These are phyloP conservation scores for Silurus glanis DNA, from an alignment of 2,113 vertebrate species.

Conservation along the genomic window DNA sequence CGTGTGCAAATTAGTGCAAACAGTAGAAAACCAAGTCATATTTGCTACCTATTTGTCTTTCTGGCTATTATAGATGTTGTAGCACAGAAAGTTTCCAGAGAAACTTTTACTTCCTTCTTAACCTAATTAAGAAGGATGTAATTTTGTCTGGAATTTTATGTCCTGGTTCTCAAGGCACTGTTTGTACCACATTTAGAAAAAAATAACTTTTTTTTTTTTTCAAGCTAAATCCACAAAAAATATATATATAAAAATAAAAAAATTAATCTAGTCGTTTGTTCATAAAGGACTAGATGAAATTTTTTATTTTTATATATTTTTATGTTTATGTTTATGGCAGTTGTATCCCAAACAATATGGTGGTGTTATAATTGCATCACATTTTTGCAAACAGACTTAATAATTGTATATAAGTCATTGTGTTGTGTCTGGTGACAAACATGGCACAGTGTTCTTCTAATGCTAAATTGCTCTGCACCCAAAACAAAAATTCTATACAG, in stretches of 20 bases:
- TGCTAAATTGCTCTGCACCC: neutral
- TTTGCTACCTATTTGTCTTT: neutral
- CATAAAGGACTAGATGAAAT: no score
- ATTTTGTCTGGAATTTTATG: neutral
- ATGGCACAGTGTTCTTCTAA: neutral
- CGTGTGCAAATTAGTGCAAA: no score
- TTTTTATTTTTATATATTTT: no score
- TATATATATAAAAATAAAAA: neutral
- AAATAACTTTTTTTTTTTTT: no score
- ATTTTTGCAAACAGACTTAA: neutral
- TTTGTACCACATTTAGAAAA: neutral
- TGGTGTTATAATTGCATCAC: neutral
- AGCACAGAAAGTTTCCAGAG: neutral
- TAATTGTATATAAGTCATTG: neutral
- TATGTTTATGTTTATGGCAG: no score
- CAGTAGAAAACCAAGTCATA: no score
- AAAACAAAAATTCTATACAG: constrained; percentile 5
- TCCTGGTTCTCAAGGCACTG: neutral
- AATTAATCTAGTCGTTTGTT: neutral
- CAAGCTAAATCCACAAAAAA: no score
- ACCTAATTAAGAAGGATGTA: neutral
- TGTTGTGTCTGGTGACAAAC: neutral
- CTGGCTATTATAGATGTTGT: neutral
- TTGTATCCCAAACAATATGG: no score
- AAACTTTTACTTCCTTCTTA: neutral